A percentile compares a stretch with the other conserved stretches of the same genome.
phyloP scores from a whole-genome alignment of 2,113 vertebrate species.

The Colinus virginianus region DNA sequence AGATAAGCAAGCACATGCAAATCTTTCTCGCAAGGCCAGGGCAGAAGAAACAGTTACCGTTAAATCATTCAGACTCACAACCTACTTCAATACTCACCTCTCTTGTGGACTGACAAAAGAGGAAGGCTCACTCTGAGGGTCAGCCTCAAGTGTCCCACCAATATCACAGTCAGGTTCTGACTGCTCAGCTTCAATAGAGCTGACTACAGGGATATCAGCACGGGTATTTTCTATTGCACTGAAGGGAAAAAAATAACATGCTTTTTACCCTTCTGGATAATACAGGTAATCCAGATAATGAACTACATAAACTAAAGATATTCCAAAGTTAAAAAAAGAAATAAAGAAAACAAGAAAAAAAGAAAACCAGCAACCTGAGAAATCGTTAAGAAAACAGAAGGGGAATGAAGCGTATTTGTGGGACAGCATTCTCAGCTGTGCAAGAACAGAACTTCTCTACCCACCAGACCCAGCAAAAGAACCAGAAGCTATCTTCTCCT shows the following conservation, averaged over 20 bases:
- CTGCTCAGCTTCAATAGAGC: conserved; percentile 83
- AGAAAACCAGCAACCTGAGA: background rate
- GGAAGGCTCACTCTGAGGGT: conserved; percentile 82
- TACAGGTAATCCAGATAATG: background rate
- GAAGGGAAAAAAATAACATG: conserved; percentile 86
- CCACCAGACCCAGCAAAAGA: background rate
- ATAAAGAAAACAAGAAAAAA: no score
- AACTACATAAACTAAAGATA: background rate
- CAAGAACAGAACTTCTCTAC: background rate
- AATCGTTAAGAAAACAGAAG: background rate
- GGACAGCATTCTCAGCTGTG: background rate
- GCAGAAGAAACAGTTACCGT: conserved; percentile 20
- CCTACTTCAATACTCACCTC: conserved; percentile 84
- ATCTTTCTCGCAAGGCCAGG: conserved; percentile 1
- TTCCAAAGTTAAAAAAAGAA: background rate
- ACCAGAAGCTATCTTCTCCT: background rate
- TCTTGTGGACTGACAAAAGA: conserved; percentile 85
- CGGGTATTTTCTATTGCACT: conserved; percentile 91
- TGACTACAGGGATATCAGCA: conserved; percentile 87
- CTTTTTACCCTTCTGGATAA: conserved; percentile 77
- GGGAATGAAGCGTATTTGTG: background rate
- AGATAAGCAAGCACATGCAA: conserved; percentile 67
- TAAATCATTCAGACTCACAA: conserved; percentile 18
- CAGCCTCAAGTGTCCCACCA: conserved; percentile 84
- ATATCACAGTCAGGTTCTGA: conserved; percentile 88